Base-by-base conservation (phyloP, 2,888 invertebrate species). In the Caenorhabditis macrosperma region DNA sequence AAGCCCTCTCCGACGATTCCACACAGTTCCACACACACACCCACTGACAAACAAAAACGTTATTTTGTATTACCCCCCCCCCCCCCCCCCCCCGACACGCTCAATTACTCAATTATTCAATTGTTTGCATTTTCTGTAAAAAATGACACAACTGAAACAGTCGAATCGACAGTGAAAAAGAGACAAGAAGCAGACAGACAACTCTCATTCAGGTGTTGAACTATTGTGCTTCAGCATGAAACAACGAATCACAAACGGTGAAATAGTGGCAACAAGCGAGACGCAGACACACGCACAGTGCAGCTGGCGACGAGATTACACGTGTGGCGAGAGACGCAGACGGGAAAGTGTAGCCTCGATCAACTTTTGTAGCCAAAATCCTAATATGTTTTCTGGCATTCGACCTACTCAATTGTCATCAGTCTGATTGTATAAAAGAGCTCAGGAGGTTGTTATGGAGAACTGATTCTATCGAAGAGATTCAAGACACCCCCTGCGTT, bases 81-180 rank as follows among this genome's bases (percentile, higher is more conserved):
- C n/a, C n/a, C n/a, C n/a, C n/a, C n/a, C n/a, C n/a, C n/a, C n/a
- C 4, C 61, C 55, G 55, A 30, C 28, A 60, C 61, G 63, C 72
- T 72, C 72, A 72, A 72, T 72, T 63, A 38, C n/a, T n/a, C n/a
- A n/a, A 48, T 55, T 33, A 57, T 38, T 52, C 20, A 54, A 44
- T 60, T 63, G 50, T 72, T 55, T 64, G 72, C 64, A 64, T 72
- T 72, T 72, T 72, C 64, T 72, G 72, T 72, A 72, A 72, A 72
- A 72, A 46, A 48, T 64, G 35, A 28, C 24, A 7, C 6, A 33
- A n/a, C n/a, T n/a, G n/a, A n/a, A n/a, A n/a, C n/a, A n/a, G n/a
- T n/a, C n/a, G n/a, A n/a, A n/a, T n/a, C n/a, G n/a, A n/a, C n/a
- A n/a, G n/a, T n/a, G n/a, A n/a, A n/a, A n/a, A n/a, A n/a, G n/a